phyloP scores from a whole-genome alignment of 2,888 invertebrate species.

The Lepidocyrtinus sp. region DNA sequence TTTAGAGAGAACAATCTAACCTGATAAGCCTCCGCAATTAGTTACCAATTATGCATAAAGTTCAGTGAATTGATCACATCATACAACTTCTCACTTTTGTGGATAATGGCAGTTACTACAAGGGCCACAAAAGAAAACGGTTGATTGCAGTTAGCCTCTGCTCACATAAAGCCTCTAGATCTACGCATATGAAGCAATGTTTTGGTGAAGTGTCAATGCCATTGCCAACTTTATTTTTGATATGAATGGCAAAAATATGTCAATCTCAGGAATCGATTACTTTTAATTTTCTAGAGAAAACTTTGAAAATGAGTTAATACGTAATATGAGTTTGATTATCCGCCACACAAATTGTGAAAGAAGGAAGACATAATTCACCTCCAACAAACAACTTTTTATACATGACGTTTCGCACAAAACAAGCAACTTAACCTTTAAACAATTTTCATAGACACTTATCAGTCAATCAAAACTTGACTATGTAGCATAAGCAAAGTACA shows the following conservation, averaged over 20 bases:
- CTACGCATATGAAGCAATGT: too few species aligned
- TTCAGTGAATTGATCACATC: neutral
- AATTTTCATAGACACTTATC: neutral
- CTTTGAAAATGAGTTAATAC: neutral
- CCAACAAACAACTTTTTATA: constrained; percentile 8
- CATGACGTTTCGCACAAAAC: neutral
- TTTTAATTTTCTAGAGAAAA: neutral
- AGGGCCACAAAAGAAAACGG: neutral
- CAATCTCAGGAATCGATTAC: constrained; percentile 28
- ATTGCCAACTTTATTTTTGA: constrained; percentile 17
- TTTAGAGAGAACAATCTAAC: neutral
- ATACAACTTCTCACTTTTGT: neutral
- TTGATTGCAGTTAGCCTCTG: constrained; percentile 3
- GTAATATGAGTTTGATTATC: neutral
- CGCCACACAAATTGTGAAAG: neutral
- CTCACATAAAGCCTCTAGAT: neutral
- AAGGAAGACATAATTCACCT: constrained; percentile 16
- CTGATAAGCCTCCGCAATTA: neutral
- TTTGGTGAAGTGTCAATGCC: constrained; percentile 27
- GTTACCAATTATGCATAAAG: constrained; percentile 5
- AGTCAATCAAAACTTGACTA: neutral
- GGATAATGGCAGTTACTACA: neutral
- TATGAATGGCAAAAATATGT: constrained; percentile 27
- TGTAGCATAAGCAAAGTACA: neutral
- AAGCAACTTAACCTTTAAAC: neutral